These are phyloP conservation scores for Tetrao urogallus DNA, from an alignment of 2,113 vertebrate species.

Conservation along the genomic window DNA sequence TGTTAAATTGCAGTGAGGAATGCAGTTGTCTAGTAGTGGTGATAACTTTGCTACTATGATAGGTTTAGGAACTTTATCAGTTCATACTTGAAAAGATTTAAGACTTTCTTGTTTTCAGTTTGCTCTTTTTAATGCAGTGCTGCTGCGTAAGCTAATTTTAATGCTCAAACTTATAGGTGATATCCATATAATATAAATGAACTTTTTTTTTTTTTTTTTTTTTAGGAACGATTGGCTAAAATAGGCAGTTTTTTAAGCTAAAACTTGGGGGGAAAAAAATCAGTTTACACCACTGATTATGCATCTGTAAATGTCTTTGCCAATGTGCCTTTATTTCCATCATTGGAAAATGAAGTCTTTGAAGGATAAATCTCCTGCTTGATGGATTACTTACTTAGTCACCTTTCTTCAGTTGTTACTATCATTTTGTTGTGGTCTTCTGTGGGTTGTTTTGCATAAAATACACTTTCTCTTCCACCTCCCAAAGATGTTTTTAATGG, in stretches of 20 bases:
- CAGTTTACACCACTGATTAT: not conserved
- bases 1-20: constrained; percentile 12
- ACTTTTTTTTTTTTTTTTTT: not conserved
- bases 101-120: not conserved
- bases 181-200: not conserved
- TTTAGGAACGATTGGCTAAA: not conserved
- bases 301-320: not conserved
- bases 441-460: not conserved
- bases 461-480: not conserved
- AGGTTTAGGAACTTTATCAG: constrained; percentile 4
- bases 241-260: not conserved
- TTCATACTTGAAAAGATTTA: not conserved
- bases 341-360: not conserved
- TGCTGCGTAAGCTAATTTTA: not conserved
- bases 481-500: not conserved
- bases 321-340: not conserved
- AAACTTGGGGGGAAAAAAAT: not conserved
- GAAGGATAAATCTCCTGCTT: not conserved
- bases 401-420: not conserved
- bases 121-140: not conserved
- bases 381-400: not conserved
- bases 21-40: not conserved
- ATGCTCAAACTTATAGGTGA: rapidly evolving
- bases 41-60: constrained; percentile 37
- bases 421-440: not conserved